A percentile compares a stretch with the other conserved stretches of the same genome.
These are phyloP conservation scores for Brachystomella parvula DNA, from an alignment of 1,140 invertebrate species.

Conservation along the genomic window DNA sequence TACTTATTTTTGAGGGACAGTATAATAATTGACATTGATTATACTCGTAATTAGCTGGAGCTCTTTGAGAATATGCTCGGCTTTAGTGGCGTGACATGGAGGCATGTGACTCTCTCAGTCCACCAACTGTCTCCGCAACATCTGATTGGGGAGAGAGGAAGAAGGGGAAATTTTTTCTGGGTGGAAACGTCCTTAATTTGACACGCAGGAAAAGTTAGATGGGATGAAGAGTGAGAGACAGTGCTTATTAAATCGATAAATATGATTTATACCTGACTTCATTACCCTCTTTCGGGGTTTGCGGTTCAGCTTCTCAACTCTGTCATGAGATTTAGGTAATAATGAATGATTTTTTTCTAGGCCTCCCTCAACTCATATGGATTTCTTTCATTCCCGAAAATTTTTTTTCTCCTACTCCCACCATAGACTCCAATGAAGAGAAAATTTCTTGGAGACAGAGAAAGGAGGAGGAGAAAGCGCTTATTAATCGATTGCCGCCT, in stretches of 20 bases:
- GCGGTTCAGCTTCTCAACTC: not conserved
- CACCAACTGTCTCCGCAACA: too few relatives aligned
- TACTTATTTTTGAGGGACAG: not conserved
- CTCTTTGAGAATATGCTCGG: not conserved
- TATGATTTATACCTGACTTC: conserved; percentile 11
- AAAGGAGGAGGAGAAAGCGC: conserved; percentile 1
- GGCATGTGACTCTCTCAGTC: not conserved
- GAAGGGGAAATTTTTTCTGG: not conserved
- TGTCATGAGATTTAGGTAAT: not conserved
- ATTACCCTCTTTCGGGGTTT: not conserved
- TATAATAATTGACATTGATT: conserved; percentile 1
- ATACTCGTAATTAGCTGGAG: not conserved
- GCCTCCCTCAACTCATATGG: too few relatives aligned
- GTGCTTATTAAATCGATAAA: conserved; percentile 9
- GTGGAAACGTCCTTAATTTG: not conserved
- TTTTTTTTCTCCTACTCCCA: not conserved
- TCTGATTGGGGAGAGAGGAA: too few relatives aligned
- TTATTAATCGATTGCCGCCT: conserved; percentile 6
- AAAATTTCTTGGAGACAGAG: not conserved
- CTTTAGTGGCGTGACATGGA: conserved; percentile 3
- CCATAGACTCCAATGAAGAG: not conserved
- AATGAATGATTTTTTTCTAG: conserved; percentile 2
- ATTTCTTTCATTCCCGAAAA: too few relatives aligned
- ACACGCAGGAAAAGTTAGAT: not conserved
- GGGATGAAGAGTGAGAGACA: not conserved